Percentiles rank a stretch among this genome's conserved stretches.
Conservation (phyloP, 2,797 vertebrate genomes). For the Paratrypauchen microcephalus region DNA sequence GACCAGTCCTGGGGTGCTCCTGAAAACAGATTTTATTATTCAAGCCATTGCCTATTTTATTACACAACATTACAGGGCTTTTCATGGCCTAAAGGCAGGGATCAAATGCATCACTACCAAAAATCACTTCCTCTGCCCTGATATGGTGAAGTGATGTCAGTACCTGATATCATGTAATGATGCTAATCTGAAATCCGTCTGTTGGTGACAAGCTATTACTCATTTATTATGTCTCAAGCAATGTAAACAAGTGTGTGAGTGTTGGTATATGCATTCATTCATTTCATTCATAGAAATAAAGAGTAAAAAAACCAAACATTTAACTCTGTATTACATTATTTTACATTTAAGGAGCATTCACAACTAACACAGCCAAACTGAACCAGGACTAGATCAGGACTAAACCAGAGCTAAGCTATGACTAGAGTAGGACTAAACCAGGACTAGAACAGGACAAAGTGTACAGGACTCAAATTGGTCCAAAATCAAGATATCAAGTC, state of each 20-base stretch:
- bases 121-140: slow-evolving; percentile 4
- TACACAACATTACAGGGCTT: slow-evolving; percentile 3
- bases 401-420: no score
- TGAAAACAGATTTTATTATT: slow-evolving; percentile 49
- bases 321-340: no score
- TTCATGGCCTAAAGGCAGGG: slow-evolving; percentile 4
- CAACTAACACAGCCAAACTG: no score
- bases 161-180: slow-evolving; percentile 51
- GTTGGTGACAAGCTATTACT: slow-evolving; percentile 51
- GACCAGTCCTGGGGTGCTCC: slow-evolving; percentile 92
- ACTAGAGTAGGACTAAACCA: no score
- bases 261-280: not conserved
- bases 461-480: no score
- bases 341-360: no score
- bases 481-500: no score
- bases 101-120: slow-evolving; percentile 5
- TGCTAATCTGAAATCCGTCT: slow-evolving; percentile 33
- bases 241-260: slow-evolving; percentile 16
- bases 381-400: no score
- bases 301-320: no score
- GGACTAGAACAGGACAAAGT: no score
- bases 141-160: slow-evolving; percentile 45
- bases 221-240: slow-evolving; percentile 46
- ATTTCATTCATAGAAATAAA: not conserved
- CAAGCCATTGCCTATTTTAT: not conserved